These are phyloP conservation scores for Drosophila eugracilis DNA, from an alignment of 1,140 invertebrate genomes.

Conservation along the genomic window DNA sequence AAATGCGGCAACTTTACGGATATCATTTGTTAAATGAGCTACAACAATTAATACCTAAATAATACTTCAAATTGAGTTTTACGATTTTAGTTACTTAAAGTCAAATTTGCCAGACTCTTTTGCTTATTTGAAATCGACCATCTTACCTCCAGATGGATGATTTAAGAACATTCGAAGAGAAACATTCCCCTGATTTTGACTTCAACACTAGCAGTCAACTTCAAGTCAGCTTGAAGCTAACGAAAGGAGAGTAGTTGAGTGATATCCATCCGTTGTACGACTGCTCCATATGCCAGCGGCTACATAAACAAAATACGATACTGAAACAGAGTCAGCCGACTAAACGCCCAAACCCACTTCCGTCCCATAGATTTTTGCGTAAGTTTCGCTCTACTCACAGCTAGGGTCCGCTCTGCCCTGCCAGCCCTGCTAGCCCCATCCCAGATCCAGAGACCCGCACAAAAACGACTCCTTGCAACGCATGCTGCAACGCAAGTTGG, in stretches of 20 bases:
- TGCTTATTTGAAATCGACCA: too few species aligned
- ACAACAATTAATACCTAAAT: too few species aligned
- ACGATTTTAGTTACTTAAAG: too few species aligned
- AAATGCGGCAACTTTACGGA: too few species aligned
- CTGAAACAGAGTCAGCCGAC: constrained; percentile 27
- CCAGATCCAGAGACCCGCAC: constrained; percentile 9
- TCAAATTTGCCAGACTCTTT: too few species aligned
- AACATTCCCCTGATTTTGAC: too few species aligned
- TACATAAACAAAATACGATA: constrained; percentile 61
- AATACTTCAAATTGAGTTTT: too few species aligned
- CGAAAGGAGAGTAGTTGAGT: neutral
- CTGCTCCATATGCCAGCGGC: constrained; percentile 52
- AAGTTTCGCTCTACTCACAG: constrained; percentile 19
- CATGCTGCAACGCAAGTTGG: constrained; percentile 69
- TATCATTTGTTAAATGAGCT: too few species aligned
- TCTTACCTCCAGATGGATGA: too few species aligned
- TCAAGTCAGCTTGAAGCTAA: neutral
- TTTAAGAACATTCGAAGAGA: too few species aligned
- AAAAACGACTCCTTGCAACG: constrained; percentile 41
- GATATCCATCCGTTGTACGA: constrained; percentile 16
- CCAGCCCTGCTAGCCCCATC: neutral
- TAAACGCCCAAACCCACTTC: constrained; percentile 31
- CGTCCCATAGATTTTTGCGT: constrained; percentile 50
- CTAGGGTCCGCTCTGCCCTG: neutral
- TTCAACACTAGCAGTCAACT: neutral